phyloP scores from a whole-genome alignment of 1,140 invertebrate species.

The Diplogasteroides magnus region DNA sequence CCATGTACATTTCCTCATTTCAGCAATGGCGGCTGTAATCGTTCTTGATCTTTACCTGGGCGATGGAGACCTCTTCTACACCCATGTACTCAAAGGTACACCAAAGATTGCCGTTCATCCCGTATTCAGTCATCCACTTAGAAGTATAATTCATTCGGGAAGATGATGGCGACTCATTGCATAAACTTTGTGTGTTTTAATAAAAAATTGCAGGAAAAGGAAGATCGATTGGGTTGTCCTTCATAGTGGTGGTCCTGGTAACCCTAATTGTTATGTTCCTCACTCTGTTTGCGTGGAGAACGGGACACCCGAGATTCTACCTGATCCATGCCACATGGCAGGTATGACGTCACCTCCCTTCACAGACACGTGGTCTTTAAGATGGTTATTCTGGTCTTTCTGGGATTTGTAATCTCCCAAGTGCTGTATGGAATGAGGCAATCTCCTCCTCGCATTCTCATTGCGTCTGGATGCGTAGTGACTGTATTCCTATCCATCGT shows the following conservation, averaged over 20 bases:
- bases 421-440: neutral
- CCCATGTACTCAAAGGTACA: conserved; percentile 11
- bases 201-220: conserved; percentile 7
- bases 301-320: conserved; percentile 5
- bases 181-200: neutral
- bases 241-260: conserved; percentile 7
- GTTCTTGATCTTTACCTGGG: conserved; percentile 16
- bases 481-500: neutral
- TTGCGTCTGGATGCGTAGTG: conserved; percentile 13
- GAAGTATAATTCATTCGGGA: neutral
- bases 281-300: conserved; percentile 17
- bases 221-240: conserved; percentile 3
- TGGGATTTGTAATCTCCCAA: neutral
- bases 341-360: conserved; percentile 10
- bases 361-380: neutral
- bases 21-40: conserved; percentile 12
- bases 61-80: conserved; percentile 21
- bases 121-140: neutral
- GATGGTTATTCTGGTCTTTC: neutral
- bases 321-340: conserved; percentile 23
- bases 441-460: conserved; percentile 2
- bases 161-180: neutral
- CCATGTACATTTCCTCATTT: too few species aligned
- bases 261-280: conserved; percentile 7
- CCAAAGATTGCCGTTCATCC: neutral